Evolutionary conservation across 2,888 invertebrate species (phyloP), one percentile per base, ranked within the genome.

Genomic region (Caenorhabditis zanzibari): DNA sequence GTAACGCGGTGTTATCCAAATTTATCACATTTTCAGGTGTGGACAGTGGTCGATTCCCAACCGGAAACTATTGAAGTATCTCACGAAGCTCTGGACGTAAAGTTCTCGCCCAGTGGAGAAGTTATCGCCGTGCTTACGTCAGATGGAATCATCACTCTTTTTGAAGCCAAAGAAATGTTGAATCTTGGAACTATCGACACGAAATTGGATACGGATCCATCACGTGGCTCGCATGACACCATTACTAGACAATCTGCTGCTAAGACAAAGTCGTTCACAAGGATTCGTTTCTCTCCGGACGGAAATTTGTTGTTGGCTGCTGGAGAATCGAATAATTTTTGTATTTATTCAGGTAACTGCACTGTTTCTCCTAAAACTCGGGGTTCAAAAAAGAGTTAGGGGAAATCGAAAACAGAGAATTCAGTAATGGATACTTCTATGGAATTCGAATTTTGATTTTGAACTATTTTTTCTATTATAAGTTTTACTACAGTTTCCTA

Each of bases 291-390:
- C 92, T 96, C 97, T 0, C 96, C 97, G 0, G 97, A 99, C 94
- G 98, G 98, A 0, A 94, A 95, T 71, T 96, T 95, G 90, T 93
- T 99, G 5, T 93, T 99, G 44, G 97, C 97, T 22, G 99, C 95
- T 9, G 99, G 99, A 0, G 96, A 96, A 91, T 97, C 97, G 0
- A 96, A 97, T 93, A 95, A 96, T 93, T 95, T 99, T 59, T 99
- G 98, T 90, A 95, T 99, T 85, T 99, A 98, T 93, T 96, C 96
- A 28, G 63, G 63, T 63, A 47, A 38, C n/a, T n/a, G n/a, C n/a
- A n/a, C n/a, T n/a, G n/a, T n/a, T n/a, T n/a, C n/a, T n/a, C n/a
- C n/a, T n/a, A n/a, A n/a, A n/a, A n/a, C n/a, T n/a, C n/a, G n/a
- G n/a, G n/a, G n/a, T n/a, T n/a, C n/a, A n/a, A n/a, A n/a, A n/a